Evolutionary conservation across 2,113 vertebrate species (phyloP).

Genomic region (Sylvietta virens): DNA sequence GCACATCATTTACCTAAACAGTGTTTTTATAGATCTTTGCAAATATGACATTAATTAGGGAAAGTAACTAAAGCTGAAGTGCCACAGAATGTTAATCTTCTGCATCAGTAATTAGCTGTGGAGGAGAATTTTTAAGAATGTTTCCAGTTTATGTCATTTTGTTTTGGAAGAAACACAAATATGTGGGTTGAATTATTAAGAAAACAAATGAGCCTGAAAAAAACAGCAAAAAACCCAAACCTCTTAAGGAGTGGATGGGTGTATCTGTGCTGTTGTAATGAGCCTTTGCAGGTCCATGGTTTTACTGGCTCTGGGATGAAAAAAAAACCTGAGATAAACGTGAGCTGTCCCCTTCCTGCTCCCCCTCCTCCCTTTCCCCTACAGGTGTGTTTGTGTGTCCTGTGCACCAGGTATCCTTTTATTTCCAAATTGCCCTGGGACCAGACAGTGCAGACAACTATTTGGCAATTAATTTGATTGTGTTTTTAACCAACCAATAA

Average conservation of each 20-base stretch:
- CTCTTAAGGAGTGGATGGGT: not conserved
- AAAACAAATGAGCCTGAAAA: not conserved
- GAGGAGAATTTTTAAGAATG: conserved; percentile 36
- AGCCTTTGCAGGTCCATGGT: not conserved
- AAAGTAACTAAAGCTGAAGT: conserved; percentile 63
- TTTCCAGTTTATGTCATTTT: conserved; percentile 47
- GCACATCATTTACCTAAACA: conserved; percentile 53
- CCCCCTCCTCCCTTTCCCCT: fast-evolving
- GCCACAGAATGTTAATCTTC: conserved; percentile 57
- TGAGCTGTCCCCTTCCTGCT: not conserved
- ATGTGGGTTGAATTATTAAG: conserved; percentile 25
- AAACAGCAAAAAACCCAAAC: not conserved
- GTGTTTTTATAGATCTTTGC: conserved; percentile 62
- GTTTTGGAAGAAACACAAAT: conserved; percentile 47
- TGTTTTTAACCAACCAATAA: not conserved
- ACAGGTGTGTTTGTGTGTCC: not conserved
- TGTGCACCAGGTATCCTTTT: not conserved
- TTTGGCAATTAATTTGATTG: not conserved
- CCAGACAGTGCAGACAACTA: not conserved
- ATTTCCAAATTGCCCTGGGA: not conserved
- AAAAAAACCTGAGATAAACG: not conserved
- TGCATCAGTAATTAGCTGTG: conserved; percentile 51
- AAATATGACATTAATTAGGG: conserved; percentile 66
- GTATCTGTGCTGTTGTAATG: not conserved
- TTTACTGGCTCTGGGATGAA: not conserved